These are phyloP conservation scores for Pseudomyrmex dendroicus DNA, from an alignment of 1,140 invertebrate species.

Conservation along the genomic window DNA sequence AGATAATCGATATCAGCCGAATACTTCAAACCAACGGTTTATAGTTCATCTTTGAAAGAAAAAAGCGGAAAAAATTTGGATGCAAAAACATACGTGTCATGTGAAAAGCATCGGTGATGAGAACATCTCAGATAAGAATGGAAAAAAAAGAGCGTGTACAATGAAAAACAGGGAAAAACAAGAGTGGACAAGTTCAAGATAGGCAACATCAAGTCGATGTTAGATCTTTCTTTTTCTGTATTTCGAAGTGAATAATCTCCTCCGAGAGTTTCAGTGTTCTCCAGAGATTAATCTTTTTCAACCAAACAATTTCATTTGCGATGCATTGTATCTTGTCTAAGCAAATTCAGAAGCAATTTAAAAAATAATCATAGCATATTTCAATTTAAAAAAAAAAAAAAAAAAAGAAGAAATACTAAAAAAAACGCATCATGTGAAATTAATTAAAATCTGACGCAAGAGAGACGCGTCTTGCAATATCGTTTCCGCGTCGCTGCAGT, in stretches of 20 bases:
- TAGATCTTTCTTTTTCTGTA: constrained; percentile 9
- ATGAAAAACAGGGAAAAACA: constrained; percentile 5
- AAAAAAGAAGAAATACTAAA: no score
- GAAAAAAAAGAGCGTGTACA: constrained; percentile 4
- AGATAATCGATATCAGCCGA: background rate
- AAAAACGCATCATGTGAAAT: no score
- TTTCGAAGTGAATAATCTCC: constrained; percentile 25
- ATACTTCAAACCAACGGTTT: background rate
- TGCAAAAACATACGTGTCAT: background rate
- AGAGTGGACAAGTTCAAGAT: constrained; percentile 39
- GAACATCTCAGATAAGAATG: constrained; percentile 18
- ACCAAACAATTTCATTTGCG: constrained; percentile 20
- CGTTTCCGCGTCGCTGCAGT: no score
- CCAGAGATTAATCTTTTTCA: constrained; percentile 35
- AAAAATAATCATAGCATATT: background rate
- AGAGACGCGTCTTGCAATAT: no score
- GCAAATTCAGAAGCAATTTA: constrained; percentile 11
- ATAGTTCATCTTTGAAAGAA: background rate
- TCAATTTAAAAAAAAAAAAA: background rate
- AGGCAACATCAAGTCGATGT: constrained; percentile 15
- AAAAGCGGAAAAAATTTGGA: background rate
- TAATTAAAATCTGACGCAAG: no score
- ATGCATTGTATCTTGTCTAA: background rate
- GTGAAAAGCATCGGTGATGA: constrained; percentile 28
- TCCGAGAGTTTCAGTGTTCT: background rate